Percentiles rank a stretch among this genome's conserved stretches.
Evolutionary conservation across 2,797 vertebrate genomes (phyloP).

Genomic region (Tapera naevia): DNA sequence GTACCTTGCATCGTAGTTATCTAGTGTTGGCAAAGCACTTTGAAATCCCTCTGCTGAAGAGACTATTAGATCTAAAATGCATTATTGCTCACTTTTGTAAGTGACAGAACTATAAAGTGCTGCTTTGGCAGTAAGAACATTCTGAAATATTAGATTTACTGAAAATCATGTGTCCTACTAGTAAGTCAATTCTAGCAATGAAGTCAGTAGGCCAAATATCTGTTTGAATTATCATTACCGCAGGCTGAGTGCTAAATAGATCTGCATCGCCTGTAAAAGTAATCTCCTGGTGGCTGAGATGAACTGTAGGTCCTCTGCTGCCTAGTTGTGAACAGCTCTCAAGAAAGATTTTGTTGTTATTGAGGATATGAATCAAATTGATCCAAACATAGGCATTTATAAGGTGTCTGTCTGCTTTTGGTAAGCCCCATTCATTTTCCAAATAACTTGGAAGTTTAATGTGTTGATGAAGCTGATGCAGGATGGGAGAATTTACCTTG

Average conservation of each 20-base stretch:
- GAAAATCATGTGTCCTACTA: not conserved
- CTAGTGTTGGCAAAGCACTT: not conserved
- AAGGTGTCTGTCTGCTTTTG: not conserved
- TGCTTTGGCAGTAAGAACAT: conserved; percentile 16
- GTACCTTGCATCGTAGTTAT: not conserved
- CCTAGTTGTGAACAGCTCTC: not conserved
- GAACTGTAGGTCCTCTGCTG: not conserved
- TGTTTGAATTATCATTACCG: not conserved
- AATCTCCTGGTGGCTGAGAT: not conserved
- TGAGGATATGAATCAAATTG: not conserved
- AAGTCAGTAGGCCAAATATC: not conserved
- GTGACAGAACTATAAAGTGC: not conserved
- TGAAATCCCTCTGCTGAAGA: not conserved
- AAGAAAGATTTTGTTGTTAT: not conserved
- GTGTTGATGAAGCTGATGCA: not conserved
- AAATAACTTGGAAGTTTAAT: accelerated
- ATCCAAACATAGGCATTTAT: not conserved
- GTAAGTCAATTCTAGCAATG: not conserved
- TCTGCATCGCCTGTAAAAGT: not conserved
- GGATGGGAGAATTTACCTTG: not conserved
- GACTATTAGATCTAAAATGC: not conserved
- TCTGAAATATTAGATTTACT: conserved; percentile 31
- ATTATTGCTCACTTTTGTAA: not conserved
- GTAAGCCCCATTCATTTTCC: not conserved
- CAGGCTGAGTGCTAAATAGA: not conserved